phyloP scores from a whole-genome alignment of 30 jellyfish, hydroid and myxozoan species.

The Turritopsis rubra region DNA sequence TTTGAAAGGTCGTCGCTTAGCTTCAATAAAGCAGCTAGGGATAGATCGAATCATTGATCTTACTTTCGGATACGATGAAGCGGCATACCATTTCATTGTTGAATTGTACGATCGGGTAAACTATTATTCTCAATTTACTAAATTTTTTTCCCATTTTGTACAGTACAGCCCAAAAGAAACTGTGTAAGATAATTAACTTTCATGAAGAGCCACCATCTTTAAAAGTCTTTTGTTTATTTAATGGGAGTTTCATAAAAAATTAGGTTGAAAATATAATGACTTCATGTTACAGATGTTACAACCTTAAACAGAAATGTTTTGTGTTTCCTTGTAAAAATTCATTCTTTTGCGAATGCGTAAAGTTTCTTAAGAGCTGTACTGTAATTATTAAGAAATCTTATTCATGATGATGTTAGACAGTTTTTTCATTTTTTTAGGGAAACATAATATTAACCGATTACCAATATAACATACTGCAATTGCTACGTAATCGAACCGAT shows the following conservation, averaged over 20 bases:
- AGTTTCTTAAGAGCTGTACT: not conserved
- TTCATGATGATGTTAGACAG: no score
- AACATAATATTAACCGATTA: constrained; percentile 84
- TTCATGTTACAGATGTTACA: no score
- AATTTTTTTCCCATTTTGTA: not conserved
- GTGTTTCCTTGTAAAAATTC: no score
- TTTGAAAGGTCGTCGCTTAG: constrained; percentile 68
- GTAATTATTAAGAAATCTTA: not conserved
- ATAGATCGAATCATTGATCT: constrained; percentile 85
- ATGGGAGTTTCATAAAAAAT: no score
- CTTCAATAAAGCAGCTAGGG: constrained; percentile 77
- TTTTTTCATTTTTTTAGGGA: constrained; percentile 48
- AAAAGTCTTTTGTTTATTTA: no score
- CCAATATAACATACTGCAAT: constrained; percentile 70
- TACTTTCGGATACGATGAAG: constrained; percentile 89
- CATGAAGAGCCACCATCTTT: no score
- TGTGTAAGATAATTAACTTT: no score
- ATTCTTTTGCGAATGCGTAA: not conserved
- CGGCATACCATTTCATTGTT: constrained; percentile 79
- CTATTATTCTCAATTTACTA: not conserved
- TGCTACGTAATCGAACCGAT: constrained; percentile 80
- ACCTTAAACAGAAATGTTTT: no score
- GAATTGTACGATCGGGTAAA: constrained; percentile 94
- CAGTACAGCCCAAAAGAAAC: no score
- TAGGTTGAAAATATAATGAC: no score